Evolutionary conservation across 2,797 vertebrate genomes (phyloP), one percentile per base, ranked within the genome.

Genomic region (Paramormyrops hopkinsi): DNA sequence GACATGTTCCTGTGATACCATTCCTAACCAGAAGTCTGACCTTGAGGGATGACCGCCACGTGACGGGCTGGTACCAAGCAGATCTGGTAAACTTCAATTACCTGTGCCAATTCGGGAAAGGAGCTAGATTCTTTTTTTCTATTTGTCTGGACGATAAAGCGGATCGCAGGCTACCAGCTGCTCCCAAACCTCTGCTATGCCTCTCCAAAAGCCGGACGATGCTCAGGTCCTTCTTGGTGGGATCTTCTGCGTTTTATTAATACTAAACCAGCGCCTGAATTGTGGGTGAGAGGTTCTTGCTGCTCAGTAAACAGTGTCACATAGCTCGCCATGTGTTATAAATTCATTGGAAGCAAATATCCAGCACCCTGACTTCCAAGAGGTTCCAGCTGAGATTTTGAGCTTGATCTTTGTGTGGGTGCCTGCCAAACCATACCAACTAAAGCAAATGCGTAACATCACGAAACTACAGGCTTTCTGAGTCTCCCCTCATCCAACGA

Each of bases 401-500:
- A 50, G 46, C 25, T 69, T 54, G 88, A 53, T 50, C 17, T 50
- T 48, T 37, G 82, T 50, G 48, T 56, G 25, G 56, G n/a, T 0
- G 2, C 19, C 29, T 22, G 33, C 37, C 8, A 79, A 33, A 54
- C 73, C 17, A 41, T 44, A 44, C 11, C 73, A 44, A 44, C 73
- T 19, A 44, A 79, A 79, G 73, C 17, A 44, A 41, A 79, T 2
- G 82, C 25, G 19, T 29, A 56, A 54, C 29, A 82, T n/a, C 41
- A 56, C 51, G 41, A 44, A 82, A 93, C 93, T 94, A 94, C 92
- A 79, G 19, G 89, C 91, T 88, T 51, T 44, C 88, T 89, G 6
- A 93, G 92, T 90, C 89, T 89, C 44, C 88, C 91, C 92, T 92
- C 92, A 96, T 94, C 93, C 92, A 93, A 95, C 92, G 89, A 94